Conservation (phyloP, 2,113 vertebrate genomes). For the Chrysochloris asiatica region DNA sequence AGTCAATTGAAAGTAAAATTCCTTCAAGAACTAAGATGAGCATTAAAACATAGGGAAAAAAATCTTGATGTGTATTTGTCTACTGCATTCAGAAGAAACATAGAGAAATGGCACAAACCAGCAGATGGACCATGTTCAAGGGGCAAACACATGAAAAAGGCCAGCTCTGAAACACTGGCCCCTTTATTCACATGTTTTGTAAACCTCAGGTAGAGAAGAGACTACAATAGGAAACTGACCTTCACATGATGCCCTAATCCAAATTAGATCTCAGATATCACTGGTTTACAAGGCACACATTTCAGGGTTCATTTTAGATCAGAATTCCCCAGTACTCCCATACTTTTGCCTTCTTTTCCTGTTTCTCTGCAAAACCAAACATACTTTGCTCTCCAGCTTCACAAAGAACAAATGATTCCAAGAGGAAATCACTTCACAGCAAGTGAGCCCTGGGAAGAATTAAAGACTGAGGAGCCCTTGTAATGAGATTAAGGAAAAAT, state of each 20-base stretch:
- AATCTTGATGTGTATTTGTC: not conserved
- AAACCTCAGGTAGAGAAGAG: not conserved
- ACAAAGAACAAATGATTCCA: slow-evolving; percentile 80
- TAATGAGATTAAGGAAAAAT: slow-evolving; percentile 82
- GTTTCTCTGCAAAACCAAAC: slow-evolving; percentile 64
- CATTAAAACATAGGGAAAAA: not conserved
- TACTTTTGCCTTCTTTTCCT: not conserved
- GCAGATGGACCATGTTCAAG: not conserved
- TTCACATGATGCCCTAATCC: fast-evolving
- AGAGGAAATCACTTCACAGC: slow-evolving; percentile 82
- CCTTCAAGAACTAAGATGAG: not conserved
- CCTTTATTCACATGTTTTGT: not conserved
- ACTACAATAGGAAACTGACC: not conserved
- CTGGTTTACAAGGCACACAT: not conserved
- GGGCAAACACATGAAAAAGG: not conserved
- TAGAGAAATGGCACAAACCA: not conserved
- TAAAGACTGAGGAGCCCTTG: slow-evolving; percentile 73
- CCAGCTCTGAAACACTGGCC: not conserved
- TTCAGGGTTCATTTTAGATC: not conserved
- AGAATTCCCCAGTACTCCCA: slow-evolving; percentile 47
- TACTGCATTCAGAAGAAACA: not conserved
- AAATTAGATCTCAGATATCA: too few species aligned
- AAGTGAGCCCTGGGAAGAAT: slow-evolving; percentile 84
- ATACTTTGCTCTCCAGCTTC: slow-evolving; percentile 71
- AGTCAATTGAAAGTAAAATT: not conserved